Base-by-base conservation (phyloP, 2,888 invertebrate genomes). In the Drosophila cognata region DNA sequence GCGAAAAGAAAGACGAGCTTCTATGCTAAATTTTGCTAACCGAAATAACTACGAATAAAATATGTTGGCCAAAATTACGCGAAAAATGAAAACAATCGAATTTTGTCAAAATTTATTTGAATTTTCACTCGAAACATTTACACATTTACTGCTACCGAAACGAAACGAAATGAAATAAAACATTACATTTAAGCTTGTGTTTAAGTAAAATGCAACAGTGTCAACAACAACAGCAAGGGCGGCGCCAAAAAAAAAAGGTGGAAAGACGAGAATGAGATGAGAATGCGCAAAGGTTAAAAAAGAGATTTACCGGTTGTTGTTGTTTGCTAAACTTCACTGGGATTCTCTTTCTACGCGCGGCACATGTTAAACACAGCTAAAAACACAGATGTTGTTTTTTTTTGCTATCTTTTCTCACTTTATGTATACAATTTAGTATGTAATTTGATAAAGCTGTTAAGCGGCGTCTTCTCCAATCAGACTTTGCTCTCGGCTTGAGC, bases 271-370 rank as follows among this genome's bases (percentile, higher is more conserved):
- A 69, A 66, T 31, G 48, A 64, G 35, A 71, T 25, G 46, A 25
- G 48, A 65, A 76, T 28, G 55, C 48, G 43, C 46, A 64, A 58
- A 75, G 68, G 52, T 64, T 53, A 63, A 60, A 65, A 79, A 65
- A 79, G 61, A 74, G 71, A 69, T 78, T 87, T 85, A 85, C 85
- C 85, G 89, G 85, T 89, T 85, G 77, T 58, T 41, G 56, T 16
- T 60, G 46, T 71, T 53, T 67, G 41, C 31, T 50, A 2, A 38
- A 64, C 33, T 64, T 68, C 36, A 74, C 67, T 55, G 43, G 8
- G 36, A 52, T 62, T 59, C 28, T 46, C 16, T 46, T 46, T 25
- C 48, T 59, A 64, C 36, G 53, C 71, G 55, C 72, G 60, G 57
- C 78, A 75, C 86, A 77, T 69, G 58, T 53, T 75, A 31, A 52